Evolutionary conservation across 2,797 vertebrate species (phyloP).

Genomic region (Dromococcyx pavoninus): DNA sequence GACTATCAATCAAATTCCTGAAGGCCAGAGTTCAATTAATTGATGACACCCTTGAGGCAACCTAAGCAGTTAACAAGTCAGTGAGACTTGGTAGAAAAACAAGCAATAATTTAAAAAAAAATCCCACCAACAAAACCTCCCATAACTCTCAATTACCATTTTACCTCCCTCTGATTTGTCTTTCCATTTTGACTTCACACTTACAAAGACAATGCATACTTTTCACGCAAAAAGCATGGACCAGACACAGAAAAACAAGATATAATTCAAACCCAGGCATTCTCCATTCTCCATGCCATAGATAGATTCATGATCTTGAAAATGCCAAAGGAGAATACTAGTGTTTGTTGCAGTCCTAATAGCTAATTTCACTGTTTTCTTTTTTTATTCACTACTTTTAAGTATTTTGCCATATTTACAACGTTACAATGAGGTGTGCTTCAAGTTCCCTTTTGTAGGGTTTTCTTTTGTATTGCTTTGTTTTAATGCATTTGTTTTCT

Average conservation of each 20-base stretch:
- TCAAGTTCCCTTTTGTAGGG: background rate
- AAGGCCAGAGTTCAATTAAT: slow-evolving; percentile 81
- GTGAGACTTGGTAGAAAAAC: slow-evolving; percentile 74
- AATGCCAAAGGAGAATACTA: background rate
- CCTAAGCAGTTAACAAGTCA: slow-evolving; percentile 78
- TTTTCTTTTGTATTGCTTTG: background rate
- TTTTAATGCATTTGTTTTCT: background rate
- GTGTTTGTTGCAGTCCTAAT: background rate
- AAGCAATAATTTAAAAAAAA: slow-evolving; percentile 59
- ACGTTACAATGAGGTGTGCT: background rate
- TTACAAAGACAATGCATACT: slow-evolving; percentile 26
- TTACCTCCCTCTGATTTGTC: slow-evolving; percentile 57
- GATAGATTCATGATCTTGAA: background rate
- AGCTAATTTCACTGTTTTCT: background rate
- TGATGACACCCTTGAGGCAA: slow-evolving; percentile 78
- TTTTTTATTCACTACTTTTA: background rate
- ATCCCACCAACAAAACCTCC: background rate
- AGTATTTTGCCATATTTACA: background rate
- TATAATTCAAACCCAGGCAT: slow-evolving; percentile 12
- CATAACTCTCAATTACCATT: slow-evolving; percentile 56
- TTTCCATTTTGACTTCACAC: background rate
- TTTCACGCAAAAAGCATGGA: slow-evolving; percentile 22
- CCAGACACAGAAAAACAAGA: slow-evolving; percentile 26
- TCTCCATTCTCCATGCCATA: background rate
- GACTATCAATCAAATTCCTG: slow-evolving; percentile 74